phyloP scores from a whole-genome alignment of 2,113 vertebrate genomes.

The Microcebus tavaratra region DNA sequence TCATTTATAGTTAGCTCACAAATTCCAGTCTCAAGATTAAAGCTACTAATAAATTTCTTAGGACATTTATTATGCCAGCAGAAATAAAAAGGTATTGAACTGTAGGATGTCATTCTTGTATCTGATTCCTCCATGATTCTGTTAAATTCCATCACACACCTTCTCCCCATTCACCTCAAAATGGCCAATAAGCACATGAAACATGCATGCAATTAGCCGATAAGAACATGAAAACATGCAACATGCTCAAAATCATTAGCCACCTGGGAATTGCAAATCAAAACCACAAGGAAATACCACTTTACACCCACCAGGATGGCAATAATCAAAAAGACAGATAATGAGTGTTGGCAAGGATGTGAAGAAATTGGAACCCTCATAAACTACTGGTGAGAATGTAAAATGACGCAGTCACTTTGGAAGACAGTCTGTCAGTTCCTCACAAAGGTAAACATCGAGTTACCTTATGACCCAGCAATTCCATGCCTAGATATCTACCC shows the following conservation, averaged over 20 bases:
- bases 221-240: neutral
- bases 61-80: constrained; percentile 22
- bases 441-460: neutral
- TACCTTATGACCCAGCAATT: neutral
- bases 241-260: neutral
- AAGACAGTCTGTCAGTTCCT: neutral
- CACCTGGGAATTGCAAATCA: constrained; percentile 3
- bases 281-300: constrained; percentile 1
- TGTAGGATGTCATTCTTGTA: neutral
- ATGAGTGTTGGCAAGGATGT: neutral
- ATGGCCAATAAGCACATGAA: neutral
- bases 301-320: neutral
- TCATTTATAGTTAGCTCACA: constrained; percentile 58
- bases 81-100: neutral
- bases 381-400: neutral
- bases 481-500: neutral
- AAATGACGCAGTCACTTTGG: neutral
- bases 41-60: constrained; percentile 53
- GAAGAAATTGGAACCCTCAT: neutral
- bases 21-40: constrained; percentile 57
- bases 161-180: neutral
- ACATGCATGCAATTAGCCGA: neutral
- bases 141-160: neutral
- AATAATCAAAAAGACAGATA: neutral
- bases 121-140: constrained; percentile 18